A percentile compares a stretch with the other conserved stretches of the same genome.
Evolutionary conservation across 2,888 invertebrate genomes (phyloP).

Genomic region (Odontocolon sp.): DNA sequence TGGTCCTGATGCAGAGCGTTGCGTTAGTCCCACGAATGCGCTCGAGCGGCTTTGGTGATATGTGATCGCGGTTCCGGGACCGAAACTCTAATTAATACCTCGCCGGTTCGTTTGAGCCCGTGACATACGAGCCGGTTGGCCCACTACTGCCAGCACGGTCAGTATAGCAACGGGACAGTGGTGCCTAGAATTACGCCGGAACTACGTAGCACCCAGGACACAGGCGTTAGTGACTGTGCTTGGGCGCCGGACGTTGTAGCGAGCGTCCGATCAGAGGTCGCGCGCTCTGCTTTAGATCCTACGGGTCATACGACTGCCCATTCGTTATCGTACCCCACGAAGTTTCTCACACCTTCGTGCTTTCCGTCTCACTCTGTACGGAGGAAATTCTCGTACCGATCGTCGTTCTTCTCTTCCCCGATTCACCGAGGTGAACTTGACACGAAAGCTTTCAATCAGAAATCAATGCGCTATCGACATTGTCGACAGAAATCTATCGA

Average conservation of each 20-base stretch:
- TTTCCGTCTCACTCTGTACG: background rate
- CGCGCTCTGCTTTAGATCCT: slow-evolving; percentile 50
- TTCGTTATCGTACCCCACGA: slow-evolving; percentile 74
- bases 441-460: slow-evolving; percentile 15
- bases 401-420: background rate
- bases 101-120: slow-evolving; percentile 79
- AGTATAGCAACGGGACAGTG: slow-evolving; percentile 23
- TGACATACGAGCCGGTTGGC: slow-evolving; percentile 79
- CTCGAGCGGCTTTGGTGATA: slow-evolving; percentile 74
- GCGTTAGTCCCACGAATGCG: slow-evolving; percentile 26
- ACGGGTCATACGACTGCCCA: slow-evolving; percentile 68
- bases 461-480: background rate
- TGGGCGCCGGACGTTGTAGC: slow-evolving; percentile 20
- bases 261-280: slow-evolving; percentile 38
- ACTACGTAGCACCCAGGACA: slow-evolving; percentile 66
- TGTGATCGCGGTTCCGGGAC: slow-evolving; percentile 78
- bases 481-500: background rate
- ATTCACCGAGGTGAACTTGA: background rate
- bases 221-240: slow-evolving; percentile 27
- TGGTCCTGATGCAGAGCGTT: slow-evolving; percentile 24
- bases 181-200: slow-evolving; percentile 75
- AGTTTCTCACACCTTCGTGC: slow-evolving; percentile 65
- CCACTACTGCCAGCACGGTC: slow-evolving; percentile 25
- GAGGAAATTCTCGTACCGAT: background rate
- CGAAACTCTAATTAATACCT: slow-evolving; percentile 81